Evolutionary conservation across 2,113 vertebrate species (phyloP), one percentile per base, ranked within the genome.

Genomic region (Grallaria varia): DNA sequence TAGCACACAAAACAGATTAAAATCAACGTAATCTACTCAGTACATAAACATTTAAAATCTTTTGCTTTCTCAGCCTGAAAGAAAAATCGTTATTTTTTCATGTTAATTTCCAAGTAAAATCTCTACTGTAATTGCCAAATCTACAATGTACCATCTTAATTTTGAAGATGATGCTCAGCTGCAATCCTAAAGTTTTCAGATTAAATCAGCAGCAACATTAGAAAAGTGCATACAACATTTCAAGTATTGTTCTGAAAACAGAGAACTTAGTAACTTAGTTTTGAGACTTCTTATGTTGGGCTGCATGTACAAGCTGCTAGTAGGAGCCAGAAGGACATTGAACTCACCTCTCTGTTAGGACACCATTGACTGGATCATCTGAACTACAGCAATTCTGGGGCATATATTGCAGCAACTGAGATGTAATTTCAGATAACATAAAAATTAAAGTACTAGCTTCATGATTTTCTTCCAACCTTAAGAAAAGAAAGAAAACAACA

Each of bases 281-380:
- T 71, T 80, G 30, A 71, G 28, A 84, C 10, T 18, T 59, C 28
- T 47, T 42, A 21, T 7, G 27, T 2, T 52, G 74, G 31, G 25
- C 24, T 79, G 19, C 52, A 58, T 3, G 27, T 14, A 89, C 44
- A 85, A 67, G 44, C 33, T 77, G 60, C 78, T 21, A 78, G 42
- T 0, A 1, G 30, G n/a, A 58, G 66, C 16, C 2, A 1, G 6
- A 4, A 84, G 28, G n/a, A n/a, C 7, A 27, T 56, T 10, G 68
- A 63, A 97, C 97, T 95, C 79, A 98, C 98, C 49, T 87, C 72
- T 96, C 97, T 10, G 90, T 58, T 27, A 96, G 76, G 47, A 95
- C 42, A 19, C 21, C 50, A 8, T 31, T 68, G 5, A 81, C 8
- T 33, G 30, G 18, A 60, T 74, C 84, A 15, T 24, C 30, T 17